Base-by-base conservation (phyloP, 2,113 vertebrate species). In the Ciconia stormi region DNA sequence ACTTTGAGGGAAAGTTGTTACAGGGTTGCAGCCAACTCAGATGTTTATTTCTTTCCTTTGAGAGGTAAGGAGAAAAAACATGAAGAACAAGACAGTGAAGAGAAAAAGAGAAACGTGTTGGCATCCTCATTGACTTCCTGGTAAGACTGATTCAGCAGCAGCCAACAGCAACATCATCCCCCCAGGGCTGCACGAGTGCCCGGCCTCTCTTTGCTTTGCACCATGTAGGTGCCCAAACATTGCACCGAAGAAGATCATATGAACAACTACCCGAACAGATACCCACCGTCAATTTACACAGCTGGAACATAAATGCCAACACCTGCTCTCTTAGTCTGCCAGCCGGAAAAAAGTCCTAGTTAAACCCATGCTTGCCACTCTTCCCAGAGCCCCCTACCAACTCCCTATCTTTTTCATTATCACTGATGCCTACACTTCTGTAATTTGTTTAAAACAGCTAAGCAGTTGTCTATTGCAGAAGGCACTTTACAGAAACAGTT, bases 1-100 rank as follows among this genome's bases (percentile, higher is more conserved):
- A 70, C 78, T 95, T 95, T 77, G 86, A 78, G 32, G 23, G 40
- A 92, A 87, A 89, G 89, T 53, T 89, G 70, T 82, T 94, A 87
- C 73, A 89, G 76, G 38, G 70, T 59, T 82, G 73, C 32, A 89
- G 91, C 70, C 94, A 91, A 85, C 62, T 89, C n/a, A 93, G 70
- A 55, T 73, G 78, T 47, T 95, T 89, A 23, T 76, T 97, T 80
- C 59, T 84, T 87, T 74, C 18, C 55, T 94, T 81, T 89, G 47
- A 77, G 63, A 93, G 19, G 50, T 89, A 83, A 67, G 46, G 42
- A 86, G 38, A 56, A 52, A 83, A 81, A 90, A 32, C 18, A 76
- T 26, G 55, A 87, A 71, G 46, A 93, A 81, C 29, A 82, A 65
- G 66, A 88, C n/a, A 82, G 49, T 10, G 20, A 95, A 82, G 40